phyloP scores from a whole-genome alignment of 2,797 vertebrate species.

The Halcyon leucocephala region DNA sequence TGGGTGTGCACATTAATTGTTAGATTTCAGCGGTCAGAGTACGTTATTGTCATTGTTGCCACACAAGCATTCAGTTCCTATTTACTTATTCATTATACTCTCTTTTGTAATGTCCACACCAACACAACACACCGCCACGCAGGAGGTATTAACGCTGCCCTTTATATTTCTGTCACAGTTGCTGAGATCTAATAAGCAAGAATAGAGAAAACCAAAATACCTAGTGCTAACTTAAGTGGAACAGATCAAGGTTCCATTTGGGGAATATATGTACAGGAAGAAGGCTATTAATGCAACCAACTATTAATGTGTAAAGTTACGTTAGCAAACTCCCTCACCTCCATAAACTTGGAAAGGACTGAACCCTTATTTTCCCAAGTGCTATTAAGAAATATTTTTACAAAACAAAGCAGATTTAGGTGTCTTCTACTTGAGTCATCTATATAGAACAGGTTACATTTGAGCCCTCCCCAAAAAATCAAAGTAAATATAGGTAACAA shows the following conservation, averaged over 20 bases:
- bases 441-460: neutral
- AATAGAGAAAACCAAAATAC: neutral
- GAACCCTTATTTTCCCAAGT: neutral
- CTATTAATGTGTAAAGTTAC: neutral
- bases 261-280: neutral
- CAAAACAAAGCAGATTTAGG: neutral
- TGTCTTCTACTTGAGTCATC: neutral
- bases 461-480: neutral
- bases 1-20: neutral
- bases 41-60: neutral
- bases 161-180: neutral
- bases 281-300: neutral
- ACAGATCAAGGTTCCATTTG: neutral
- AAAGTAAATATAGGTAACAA: neutral
- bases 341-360: neutral
- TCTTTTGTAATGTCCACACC: neutral
- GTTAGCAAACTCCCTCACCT: neutral
- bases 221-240: neutral
- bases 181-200: neutral
- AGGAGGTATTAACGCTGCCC: neutral
- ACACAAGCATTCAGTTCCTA: neutral
- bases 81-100: neutral
- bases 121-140: rapidly evolving
- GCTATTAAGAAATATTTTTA: neutral
- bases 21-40: neutral